Base-by-base conservation (phyloP, 2,797 vertebrate genomes). In the Setipinna tenuifilis region DNA sequence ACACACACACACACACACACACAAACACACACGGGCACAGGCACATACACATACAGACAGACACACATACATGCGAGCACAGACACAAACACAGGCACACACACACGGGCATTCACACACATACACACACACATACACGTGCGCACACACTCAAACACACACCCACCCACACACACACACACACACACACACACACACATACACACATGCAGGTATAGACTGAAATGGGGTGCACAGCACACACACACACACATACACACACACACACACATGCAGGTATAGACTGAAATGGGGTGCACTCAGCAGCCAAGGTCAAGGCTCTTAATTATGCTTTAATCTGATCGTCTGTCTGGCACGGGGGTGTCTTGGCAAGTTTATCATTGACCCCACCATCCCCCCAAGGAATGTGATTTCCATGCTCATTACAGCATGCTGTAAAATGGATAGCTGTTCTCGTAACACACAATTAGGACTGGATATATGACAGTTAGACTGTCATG, bases 261-360 rank as follows among this genome's bases (percentile, higher is more conserved):
- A 54, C 50, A 54, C 50, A 54, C 50, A 54, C 50, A 54, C 50
- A 78, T 1, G 35, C 19, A 44, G 17, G 35, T 41, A 44, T 19
- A 21, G 19, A 1, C 50, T 54, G 35, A 78, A 78, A 78, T 44
- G 6, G 71, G 41, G 35, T 78, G 17, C 31, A 44, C 71, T 44
- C 71, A 21, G 71, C 0, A 44, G 35, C 19, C 71, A 78, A 78
- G 71, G 71, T 78, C 71, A 78, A 78, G 71, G 71, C 35, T 44
- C 31, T 78, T 78, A 78, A 78, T 78, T 78, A 78, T 78, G 35
- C 71, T 78, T 78, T 19, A 78, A 41, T 44, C 71, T 41, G 71
- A 78, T 78, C 44, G 71, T 41, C 35, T 78, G 31, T 44, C 71
- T 21, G 35, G 71, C 35, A 21, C 21, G 71, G 35, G 31, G 71